Evolutionary conservation across 1,140 invertebrate genomes (phyloP).

Genomic region (Ceratoteleas bidentatus): DNA sequence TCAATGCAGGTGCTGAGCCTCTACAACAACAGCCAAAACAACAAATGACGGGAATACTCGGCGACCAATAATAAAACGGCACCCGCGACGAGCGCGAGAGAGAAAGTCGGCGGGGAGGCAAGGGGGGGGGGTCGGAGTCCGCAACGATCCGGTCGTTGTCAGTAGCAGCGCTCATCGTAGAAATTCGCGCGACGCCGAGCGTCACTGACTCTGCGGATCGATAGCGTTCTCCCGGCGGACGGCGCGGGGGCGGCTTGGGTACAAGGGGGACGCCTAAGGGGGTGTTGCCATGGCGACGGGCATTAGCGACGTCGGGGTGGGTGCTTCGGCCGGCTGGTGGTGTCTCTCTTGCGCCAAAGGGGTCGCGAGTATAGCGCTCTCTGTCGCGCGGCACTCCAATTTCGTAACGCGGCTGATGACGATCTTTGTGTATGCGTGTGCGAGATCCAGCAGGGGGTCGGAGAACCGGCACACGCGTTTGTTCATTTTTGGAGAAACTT

Average conservation of each 20-base stretch:
- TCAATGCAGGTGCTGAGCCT: no score
- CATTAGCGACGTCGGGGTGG: constrained; percentile 73
- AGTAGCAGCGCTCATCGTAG: constrained; percentile 69
- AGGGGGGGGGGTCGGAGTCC: constrained; percentile 47
- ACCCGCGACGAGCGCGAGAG: constrained; percentile 53
- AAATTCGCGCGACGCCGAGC: constrained; percentile 75
- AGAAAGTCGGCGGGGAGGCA: constrained; percentile 39
- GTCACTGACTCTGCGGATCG: constrained; percentile 74
- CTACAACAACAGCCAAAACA: no score
- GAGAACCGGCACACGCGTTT: constrained; percentile 41
- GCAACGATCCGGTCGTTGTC: constrained; percentile 69
- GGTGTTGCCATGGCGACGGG: constrained; percentile 78
- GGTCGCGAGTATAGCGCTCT: constrained; percentile 5
- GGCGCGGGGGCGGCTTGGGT: constrained; percentile 73
- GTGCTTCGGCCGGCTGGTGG: constrained; percentile 57
- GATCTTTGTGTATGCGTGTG: constrained; percentile 36
- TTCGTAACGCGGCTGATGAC: constrained; percentile 49
- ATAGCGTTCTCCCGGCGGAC: constrained; percentile 70
- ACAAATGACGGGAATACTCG: constrained; percentile 56
- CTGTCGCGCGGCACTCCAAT: constrained; percentile 49
- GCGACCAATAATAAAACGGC: constrained; percentile 60
- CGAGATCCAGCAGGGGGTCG: constrained; percentile 39
- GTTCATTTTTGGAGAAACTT: constrained; percentile 49
- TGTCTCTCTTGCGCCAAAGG: constrained; percentile 14
- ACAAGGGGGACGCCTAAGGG: constrained; percentile 76